A percentile compares a stretch with the other conserved stretches of the same genome.
These are phyloP conservation scores for Globia sparganii DNA, from an alignment of 2,888 invertebrate species.

Conservation along the genomic window DNA sequence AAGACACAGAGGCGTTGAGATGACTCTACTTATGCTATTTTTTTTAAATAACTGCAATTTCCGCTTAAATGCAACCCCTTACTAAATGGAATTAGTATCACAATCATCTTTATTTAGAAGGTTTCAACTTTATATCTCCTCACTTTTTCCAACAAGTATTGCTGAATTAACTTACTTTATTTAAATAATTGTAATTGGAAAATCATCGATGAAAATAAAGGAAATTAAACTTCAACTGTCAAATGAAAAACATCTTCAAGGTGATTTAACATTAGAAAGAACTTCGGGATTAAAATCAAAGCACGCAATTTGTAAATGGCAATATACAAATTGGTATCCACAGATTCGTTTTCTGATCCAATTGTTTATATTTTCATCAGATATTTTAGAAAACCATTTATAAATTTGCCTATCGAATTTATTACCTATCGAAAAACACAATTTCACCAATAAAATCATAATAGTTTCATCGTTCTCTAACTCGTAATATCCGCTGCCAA, in stretches of 20 bases:
- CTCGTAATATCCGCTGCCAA: conserved; percentile 30
- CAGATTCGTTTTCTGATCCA: background rate
- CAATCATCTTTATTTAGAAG: background rate
- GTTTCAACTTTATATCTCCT: background rate
- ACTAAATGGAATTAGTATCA: background rate
- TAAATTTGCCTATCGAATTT: background rate
- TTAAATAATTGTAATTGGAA: background rate
- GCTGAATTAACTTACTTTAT: background rate
- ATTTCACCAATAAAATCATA: conserved; percentile 5
- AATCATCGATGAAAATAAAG: background rate
- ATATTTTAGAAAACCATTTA: background rate
- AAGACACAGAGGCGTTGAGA: no score
- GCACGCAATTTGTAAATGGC: background rate
- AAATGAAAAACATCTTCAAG: background rate
- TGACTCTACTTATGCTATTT: no score
- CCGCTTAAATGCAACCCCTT: no score
- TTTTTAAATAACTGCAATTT: no score
- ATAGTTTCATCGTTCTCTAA: conserved; percentile 16
- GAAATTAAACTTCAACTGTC: background rate
- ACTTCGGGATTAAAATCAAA: background rate
- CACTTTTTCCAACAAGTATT: background rate
- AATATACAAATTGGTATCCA: background rate
- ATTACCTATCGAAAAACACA: background rate
- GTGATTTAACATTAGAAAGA: background rate
- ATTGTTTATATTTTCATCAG: background rate